Evolutionary conservation across 2,797 vertebrate species (phyloP), one percentile per base, ranked within the genome.

Genomic region (Merluccius polli): DNA sequence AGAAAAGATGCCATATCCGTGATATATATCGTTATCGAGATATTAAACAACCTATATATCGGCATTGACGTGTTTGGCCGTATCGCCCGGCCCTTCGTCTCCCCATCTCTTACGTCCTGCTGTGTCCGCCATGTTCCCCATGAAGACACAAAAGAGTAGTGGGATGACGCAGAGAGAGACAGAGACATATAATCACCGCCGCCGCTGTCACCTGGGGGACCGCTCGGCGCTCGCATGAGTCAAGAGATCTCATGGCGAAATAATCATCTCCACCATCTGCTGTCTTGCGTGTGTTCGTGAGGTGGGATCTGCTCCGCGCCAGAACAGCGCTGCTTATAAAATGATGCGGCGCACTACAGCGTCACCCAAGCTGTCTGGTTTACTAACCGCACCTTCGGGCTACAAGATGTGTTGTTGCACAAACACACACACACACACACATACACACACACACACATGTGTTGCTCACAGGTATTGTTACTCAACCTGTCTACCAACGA

Each of bases 401-500:
- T 74, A 38, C 2, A 69, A 12, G 44, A 74, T 1, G 0, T 1
- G 0, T 24, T 35, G 59, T 33, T 36, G 63, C 8, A 71, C 32
- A 74, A 32, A 65, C 44, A 78, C 11, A 24, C 59, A 24, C 10
- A 27, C 9, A 27, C 21, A 63, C 52, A 63, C 52, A 63, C 52
- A 59, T n/a, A 59, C 21, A 9, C 52, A 59, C 52, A 59, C 16
- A 21, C 16, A 48, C 44, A 48, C 44, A 48, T 21, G 1, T 52
- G 52, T 31, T 74, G 74, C 71, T 76, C 32, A n/a, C 5, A 87
- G 80, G 83, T 84, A 79, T 85, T 81, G 85, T 82, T 84, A 89
- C 85, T 87, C 78, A 82, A 88, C 89, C 85, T 81, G 88, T 88
- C 86, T 79, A 82, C 82, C 82, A 79, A 83, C 77, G 83, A 79